Base-by-base conservation (phyloP, 2,888 invertebrate species). In the Agonopterix alstromeriana region DNA sequence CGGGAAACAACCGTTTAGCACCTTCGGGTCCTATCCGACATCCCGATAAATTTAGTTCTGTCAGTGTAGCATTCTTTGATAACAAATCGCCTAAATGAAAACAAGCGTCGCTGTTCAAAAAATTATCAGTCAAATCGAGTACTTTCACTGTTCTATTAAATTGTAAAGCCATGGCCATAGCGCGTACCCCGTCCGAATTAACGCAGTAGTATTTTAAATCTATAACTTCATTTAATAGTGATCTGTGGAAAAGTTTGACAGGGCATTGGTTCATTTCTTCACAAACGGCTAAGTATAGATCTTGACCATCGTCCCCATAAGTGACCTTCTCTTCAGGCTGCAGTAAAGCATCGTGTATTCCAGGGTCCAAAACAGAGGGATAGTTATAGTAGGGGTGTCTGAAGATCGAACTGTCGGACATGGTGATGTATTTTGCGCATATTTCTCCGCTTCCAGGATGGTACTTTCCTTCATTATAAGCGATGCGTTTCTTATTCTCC, bases 181-280 rank as follows among this genome's bases (percentile, higher is more conserved):
- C 68, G 1, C 78, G 67, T 0, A 85, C 60, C 10, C 74, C 77
- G n/a, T 51, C 47, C 0, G 81, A 70, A 55, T 76, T 65, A 7
- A 86, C 65, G 38, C 83, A 61, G 50, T 85, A 87, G 58, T 82
- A 84, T 4, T 54, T 66, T 14, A 87, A 61, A 54, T 86, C 70
- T 14, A 87, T 82, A 5, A 45, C 50, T 7, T 62, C 54, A 4
- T 62, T 61, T 2, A 80, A 47, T 14, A 87, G 61, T 0, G 63
- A 66, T 52, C 48, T 70, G 49, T 73, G 48, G 54, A 85, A 84
- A 3, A 42, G 48, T 50, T 55, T 66, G 0, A 85, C 67, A 2
- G 78, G 77, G 35, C 62, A 64, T 46, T 69, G 69, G 1, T 70
- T 58, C 75, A 80, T 84, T 53, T 79, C 72, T 36, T 74, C 59